Evolutionary conservation across 2,888 invertebrate genomes (phyloP).

Genomic region (Glaucopsyche alexis): DNA sequence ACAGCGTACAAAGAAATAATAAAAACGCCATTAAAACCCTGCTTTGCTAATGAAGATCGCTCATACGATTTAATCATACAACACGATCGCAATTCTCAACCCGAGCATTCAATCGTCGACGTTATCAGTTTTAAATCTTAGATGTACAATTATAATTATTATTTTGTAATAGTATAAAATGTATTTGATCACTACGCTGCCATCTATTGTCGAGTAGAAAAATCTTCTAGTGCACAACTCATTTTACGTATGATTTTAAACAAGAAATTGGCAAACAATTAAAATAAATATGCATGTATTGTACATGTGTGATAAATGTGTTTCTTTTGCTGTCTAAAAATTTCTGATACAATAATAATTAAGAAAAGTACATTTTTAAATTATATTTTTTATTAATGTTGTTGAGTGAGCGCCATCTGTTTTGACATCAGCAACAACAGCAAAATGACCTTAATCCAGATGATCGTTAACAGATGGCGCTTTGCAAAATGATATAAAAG

Average conservation of each 20-base stretch:
- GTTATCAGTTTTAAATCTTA: slow-evolving; percentile 23
- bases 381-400: neutral
- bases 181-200: neutral
- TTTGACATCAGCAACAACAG: neutral
- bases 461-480: neutral
- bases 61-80: slow-evolving; percentile 56
- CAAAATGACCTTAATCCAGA: neutral
- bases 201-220: slow-evolving; percentile 19
- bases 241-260: neutral
- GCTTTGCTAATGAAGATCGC: slow-evolving; percentile 55
- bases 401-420: neutral
- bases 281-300: too few species aligned
- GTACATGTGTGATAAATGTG: neutral
- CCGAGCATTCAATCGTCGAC: slow-evolving; percentile 44
- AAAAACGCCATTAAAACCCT: slow-evolving; percentile 42
- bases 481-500: too few species aligned
- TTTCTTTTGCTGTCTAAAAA: neutral
- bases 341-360: too few species aligned
- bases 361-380: too few species aligned
- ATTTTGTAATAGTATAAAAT: neutral
- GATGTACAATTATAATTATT: neutral
- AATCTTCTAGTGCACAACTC: neutral
- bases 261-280: too few species aligned
- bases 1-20: slow-evolving; percentile 36
- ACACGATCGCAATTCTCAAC: slow-evolving; percentile 38